phyloP scores from a whole-genome alignment of 2,113 vertebrate species.

The Tachysurus fulvidraco region DNA sequence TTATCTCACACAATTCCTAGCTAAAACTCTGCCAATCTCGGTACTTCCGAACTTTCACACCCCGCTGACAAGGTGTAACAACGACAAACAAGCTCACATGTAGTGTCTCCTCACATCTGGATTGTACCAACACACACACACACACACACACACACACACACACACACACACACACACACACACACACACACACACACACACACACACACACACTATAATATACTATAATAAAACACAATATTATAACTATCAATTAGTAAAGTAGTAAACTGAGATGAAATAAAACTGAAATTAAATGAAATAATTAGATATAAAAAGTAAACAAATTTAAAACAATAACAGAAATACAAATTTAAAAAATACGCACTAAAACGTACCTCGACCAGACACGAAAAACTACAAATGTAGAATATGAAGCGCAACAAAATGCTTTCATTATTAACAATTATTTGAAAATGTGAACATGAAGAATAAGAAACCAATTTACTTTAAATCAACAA shows the following conservation, averaged over 20 bases:
- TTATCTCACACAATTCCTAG: neutral
- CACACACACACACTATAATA: neutral
- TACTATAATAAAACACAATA: neutral
- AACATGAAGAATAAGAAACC: neutral
- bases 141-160: neutral
- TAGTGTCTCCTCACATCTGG: slow-evolving; percentile 4
- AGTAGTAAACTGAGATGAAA: neutral
- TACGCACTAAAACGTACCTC: neutral
- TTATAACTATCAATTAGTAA: neutral
- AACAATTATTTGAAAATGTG: neutral
- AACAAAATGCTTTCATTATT: neutral
- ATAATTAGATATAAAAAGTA: neutral
- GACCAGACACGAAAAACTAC: no score
- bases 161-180: neutral
- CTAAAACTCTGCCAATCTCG: neutral
- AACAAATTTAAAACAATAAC: neutral
- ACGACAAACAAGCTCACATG: slow-evolving; percentile 20
- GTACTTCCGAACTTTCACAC: neutral
- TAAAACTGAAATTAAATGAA: neutral
- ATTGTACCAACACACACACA: neutral
- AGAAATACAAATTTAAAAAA: neutral
- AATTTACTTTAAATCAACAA: neutral
- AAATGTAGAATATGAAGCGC: neutral
- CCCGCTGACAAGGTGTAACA: slow-evolving; percentile 17
- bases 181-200: slow-evolving; percentile 4